Percentiles rank a stretch among this genome's conserved stretches.
These are phyloP conservation scores for Harlomillsia oculata DNA, from an alignment of 1,140 invertebrate genomes.

Conservation along the genomic window DNA sequence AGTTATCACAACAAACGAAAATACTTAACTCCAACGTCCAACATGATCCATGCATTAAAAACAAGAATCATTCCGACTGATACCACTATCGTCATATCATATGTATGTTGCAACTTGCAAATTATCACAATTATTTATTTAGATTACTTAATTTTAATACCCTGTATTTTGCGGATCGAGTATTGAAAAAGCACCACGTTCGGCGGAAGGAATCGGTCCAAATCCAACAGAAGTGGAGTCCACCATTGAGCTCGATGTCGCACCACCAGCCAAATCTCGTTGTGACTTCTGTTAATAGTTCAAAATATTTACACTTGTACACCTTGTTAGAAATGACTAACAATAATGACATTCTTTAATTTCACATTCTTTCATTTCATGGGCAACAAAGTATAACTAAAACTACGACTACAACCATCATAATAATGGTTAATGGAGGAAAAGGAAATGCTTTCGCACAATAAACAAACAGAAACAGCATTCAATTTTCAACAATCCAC, in stretches of 20 bases:
- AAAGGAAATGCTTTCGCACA: not conserved
- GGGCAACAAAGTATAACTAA: too few relatives aligned
- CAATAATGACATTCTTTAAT: too few relatives aligned
- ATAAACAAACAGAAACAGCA: not conserved
- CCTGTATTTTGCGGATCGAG: conserved; percentile 16
- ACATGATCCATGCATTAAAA: not conserved
- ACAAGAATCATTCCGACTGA: not conserved
- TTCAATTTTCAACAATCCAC: not conserved
- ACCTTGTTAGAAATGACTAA: too few relatives aligned
- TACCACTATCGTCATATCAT: too few relatives aligned
- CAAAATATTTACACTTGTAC: too few relatives aligned
- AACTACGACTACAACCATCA: too few relatives aligned
- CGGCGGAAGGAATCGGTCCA: not conserved
- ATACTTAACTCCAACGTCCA: not conserved
- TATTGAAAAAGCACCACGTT: conserved; percentile 15
- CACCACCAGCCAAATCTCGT: not conserved
- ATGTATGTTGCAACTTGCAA: too few relatives aligned
- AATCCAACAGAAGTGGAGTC: conserved; percentile 1
- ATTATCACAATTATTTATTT: too few relatives aligned
- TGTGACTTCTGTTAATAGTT: not conserved
- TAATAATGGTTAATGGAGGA: too few relatives aligned
- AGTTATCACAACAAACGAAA: too few relatives aligned
- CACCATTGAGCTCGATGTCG: not conserved
- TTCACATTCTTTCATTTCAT: too few relatives aligned
- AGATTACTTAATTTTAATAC: too few relatives aligned